Percentiles rank a stretch among this genome's conserved stretches.
These are phyloP conservation scores for Dusona sp. DNA, from an alignment of 2,888 invertebrate species.

Conservation along the genomic window DNA sequence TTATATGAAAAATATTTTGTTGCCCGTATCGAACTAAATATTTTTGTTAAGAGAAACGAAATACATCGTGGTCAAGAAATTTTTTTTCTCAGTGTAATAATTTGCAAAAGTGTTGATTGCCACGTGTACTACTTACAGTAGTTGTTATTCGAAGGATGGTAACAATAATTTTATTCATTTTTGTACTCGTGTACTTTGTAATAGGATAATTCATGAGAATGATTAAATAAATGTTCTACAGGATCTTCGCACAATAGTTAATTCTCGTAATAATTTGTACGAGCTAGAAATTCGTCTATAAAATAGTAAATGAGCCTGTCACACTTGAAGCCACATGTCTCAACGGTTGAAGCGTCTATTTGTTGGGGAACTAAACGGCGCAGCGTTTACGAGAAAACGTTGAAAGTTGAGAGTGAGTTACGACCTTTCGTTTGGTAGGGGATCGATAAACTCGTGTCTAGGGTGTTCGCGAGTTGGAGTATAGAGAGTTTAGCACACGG, in stretches of 20 bases:
- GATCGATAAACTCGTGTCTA: slow-evolving; percentile 9
- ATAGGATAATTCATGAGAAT: slow-evolving; percentile 3
- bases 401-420: background rate
- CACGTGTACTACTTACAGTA: too few species aligned
- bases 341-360: background rate
- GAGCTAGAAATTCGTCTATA: slow-evolving; percentile 59
- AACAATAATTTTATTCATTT: background rate
- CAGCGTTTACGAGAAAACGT: background rate
- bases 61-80: too few species aligned
- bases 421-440: slow-evolving; percentile 11
- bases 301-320: slow-evolving; percentile 31
- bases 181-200: background rate
- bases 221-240: background rate
- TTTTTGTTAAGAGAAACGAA: too few species aligned
- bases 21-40: too few species aligned
- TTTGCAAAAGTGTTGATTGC: too few species aligned
- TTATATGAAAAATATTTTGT: too few species aligned
- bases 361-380: background rate
- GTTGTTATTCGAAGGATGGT: background rate
- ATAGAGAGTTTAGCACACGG: slow-evolving; percentile 48
- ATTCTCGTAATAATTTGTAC: slow-evolving; percentile 15
- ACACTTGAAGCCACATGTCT: slow-evolving; percentile 22
- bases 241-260: slow-evolving; percentile 6
- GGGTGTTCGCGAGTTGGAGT: slow-evolving; percentile 28
- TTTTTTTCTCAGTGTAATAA: too few species aligned